These are phyloP conservation scores for Micromussa lordhowensis DNA, from an alignment of 92 coral and sea anemone genomes.

Conservation along the genomic window DNA sequence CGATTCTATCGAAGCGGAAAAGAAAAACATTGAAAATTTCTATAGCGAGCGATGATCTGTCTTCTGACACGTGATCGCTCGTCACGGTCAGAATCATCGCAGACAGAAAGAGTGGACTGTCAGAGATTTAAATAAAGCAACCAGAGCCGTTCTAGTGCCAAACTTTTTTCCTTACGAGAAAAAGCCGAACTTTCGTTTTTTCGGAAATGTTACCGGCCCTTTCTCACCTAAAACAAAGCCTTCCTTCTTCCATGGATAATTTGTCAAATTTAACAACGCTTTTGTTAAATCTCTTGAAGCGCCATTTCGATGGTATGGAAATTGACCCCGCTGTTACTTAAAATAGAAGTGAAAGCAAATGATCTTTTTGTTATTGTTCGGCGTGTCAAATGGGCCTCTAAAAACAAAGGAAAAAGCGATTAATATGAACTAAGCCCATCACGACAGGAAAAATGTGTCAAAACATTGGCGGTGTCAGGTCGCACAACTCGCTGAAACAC, in stretches of 20 bases:
- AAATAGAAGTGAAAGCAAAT: conserved; percentile 62
- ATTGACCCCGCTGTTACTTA: conserved; percentile 61
- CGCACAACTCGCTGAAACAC: conserved; percentile 41
- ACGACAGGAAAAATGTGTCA: conserved; percentile 45
- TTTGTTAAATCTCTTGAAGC: not conserved
- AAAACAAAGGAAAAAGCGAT: conserved; percentile 68
- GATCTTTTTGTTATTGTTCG: conserved; percentile 38
- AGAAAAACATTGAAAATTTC: conserved; percentile 4
- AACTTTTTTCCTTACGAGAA: not conserved
- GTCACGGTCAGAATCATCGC: conserved; percentile 11
- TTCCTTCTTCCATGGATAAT: conserved; percentile 17
- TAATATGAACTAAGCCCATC: conserved; percentile 61
- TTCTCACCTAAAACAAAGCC: conserved; percentile 19
- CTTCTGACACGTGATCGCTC: conserved; percentile 40
- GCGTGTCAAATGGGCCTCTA: conserved; percentile 55
- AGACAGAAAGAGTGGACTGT: conserved; percentile 34
- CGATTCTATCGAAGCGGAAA: conserved; percentile 18
- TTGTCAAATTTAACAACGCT: conserved; percentile 15
- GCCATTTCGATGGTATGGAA: conserved; percentile 59
- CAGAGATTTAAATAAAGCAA: conserved; percentile 37
- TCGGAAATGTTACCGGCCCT: not conserved
- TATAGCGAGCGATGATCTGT: conserved; percentile 46
- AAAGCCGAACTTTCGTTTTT: not conserved
- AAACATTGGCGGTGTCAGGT: conserved; percentile 35
- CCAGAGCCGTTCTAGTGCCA: not conserved